Conservation (phyloP, 2,797 vertebrate genomes). For the Thunnus albacares region DNA sequence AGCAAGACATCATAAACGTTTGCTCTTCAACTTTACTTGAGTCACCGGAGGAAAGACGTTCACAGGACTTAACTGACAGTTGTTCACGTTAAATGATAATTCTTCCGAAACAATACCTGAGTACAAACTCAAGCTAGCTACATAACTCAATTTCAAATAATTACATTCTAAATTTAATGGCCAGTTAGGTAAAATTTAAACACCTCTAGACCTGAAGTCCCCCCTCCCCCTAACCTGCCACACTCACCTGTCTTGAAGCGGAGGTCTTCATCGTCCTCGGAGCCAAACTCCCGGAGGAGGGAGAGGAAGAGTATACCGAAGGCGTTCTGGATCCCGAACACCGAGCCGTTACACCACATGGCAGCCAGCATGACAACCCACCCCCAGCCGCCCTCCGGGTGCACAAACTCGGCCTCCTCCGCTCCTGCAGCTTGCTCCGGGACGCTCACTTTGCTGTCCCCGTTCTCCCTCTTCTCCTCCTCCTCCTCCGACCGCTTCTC, state of each 20-base stretch:
- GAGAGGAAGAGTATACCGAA: slow-evolving; percentile 93
- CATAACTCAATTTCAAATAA: no score
- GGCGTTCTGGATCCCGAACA: slow-evolving; percentile 98
- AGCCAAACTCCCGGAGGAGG: slow-evolving; percentile 89
- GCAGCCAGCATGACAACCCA: slow-evolving; percentile 97
- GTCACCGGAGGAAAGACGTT: neutral
- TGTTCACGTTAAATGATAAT: neutral
- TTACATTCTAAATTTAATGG: neutral
- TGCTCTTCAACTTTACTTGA: no score
- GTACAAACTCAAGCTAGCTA: neutral
- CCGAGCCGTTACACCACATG: slow-evolving; percentile 98
- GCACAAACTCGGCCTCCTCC: slow-evolving; percentile 73
- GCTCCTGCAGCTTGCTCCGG: slow-evolving; percentile 10
- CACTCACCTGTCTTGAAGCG: slow-evolving; percentile 92
- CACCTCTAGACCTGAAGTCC: neutral
- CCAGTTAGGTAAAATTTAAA: neutral
- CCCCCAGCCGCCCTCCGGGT: slow-evolving; percentile 97
- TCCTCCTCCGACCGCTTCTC: slow-evolving; percentile 9
- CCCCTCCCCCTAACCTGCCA: fast-evolving
- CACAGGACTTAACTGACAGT: no score
- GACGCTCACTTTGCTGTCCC: slow-evolving; percentile 39
- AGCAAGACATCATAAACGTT: neutral
- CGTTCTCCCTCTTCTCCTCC: slow-evolving; percentile 53
- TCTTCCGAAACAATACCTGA: neutral
- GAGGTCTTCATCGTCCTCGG: slow-evolving; percentile 84